Conservation (phyloP, 53 echinoderm and acorn worm genomes). For the Mesocentrotus franciscanus region DNA sequence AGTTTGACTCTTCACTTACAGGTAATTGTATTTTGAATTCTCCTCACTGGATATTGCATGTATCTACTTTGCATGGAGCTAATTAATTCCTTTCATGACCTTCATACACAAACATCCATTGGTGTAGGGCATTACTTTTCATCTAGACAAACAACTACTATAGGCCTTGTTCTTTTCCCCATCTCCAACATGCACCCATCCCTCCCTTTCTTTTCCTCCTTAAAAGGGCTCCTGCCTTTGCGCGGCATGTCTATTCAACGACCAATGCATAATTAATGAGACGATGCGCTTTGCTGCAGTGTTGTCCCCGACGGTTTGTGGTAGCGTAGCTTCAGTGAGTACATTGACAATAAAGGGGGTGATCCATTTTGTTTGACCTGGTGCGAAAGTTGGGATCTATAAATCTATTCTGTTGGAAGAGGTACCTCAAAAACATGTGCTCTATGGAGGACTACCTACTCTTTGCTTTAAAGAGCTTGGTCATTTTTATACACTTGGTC, state of each 20-base stretch:
- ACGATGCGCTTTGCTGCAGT: not conserved
- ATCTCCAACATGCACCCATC: not conserved
- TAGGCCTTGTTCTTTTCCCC: conserved; percentile 8
- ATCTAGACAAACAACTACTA: not conserved
- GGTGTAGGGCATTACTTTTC: not conserved
- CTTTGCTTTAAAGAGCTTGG: too few species aligned
- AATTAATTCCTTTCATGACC: not conserved
- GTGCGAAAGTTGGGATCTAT: conserved; percentile 34
- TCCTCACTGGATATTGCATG: too few species aligned
- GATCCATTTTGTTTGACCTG: conserved; percentile 35
- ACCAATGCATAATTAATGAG: conserved; percentile 56
- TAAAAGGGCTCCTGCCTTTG: not conserved
- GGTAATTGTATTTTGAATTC: too few species aligned
- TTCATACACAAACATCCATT: not conserved
- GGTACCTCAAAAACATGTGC: conserved; percentile 1
- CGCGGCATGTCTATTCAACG: not conserved
- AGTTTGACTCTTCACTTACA: too few species aligned
- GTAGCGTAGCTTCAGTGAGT: conserved; percentile 3
- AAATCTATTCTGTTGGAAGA: conserved; percentile 27
- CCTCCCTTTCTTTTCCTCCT: not conserved
- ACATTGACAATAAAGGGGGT: conserved; percentile 3
- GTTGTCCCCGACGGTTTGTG: not conserved
- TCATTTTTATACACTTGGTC: too few species aligned
- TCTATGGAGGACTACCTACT: not conserved
- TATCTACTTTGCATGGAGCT: not conserved